Conservation (phyloP, 1,140 invertebrate genomes). For the Drosophila lowei region DNA sequence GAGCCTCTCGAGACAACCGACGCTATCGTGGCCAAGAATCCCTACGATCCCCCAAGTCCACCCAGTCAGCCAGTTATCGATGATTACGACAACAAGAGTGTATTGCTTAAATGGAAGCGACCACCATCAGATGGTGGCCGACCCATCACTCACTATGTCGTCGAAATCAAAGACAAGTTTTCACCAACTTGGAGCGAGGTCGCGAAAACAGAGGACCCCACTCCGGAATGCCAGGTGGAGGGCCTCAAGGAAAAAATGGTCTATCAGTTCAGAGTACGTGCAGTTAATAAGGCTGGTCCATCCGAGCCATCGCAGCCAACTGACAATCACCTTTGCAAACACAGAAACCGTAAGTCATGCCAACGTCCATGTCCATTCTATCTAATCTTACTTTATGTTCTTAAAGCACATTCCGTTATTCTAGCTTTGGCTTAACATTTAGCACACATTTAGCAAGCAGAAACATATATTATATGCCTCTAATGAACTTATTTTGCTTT, state of each 20-base stretch:
- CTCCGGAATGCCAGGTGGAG: slow-evolving; percentile 91
- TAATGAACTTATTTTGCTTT: slow-evolving; percentile 14
- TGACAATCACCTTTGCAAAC: slow-evolving; percentile 95
- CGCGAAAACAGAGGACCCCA: slow-evolving; percentile 90
- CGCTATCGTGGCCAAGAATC: slow-evolving; percentile 96
- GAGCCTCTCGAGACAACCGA: slow-evolving; percentile 96
- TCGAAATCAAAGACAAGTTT: slow-evolving; percentile 98
- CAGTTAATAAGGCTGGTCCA: slow-evolving; percentile 95
- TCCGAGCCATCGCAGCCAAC: slow-evolving; percentile 95
- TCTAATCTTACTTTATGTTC: neutral
- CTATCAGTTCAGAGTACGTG: slow-evolving; percentile 96
- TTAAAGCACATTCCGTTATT: neutral
- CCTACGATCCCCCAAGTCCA: slow-evolving; percentile 95
- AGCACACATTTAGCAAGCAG: slow-evolving; percentile 3
- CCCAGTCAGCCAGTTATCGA: slow-evolving; percentile 96
- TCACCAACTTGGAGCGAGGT: slow-evolving; percentile 94
- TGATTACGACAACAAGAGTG: slow-evolving; percentile 97
- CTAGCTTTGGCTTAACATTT: slow-evolving; percentile 67
- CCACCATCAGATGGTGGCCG: slow-evolving; percentile 96
- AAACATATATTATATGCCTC: neutral
- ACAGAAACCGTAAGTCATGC: slow-evolving; percentile 92
- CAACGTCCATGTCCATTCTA: no score
- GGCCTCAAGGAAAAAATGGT: slow-evolving; percentile 96
- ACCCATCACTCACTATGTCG: slow-evolving; percentile 96
- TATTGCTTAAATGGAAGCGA: slow-evolving; percentile 94